Evolutionary conservation across 2,797 vertebrate genomes (phyloP), one percentile per base, ranked within the genome.

Genomic region (Clarias fuscus): DNA sequence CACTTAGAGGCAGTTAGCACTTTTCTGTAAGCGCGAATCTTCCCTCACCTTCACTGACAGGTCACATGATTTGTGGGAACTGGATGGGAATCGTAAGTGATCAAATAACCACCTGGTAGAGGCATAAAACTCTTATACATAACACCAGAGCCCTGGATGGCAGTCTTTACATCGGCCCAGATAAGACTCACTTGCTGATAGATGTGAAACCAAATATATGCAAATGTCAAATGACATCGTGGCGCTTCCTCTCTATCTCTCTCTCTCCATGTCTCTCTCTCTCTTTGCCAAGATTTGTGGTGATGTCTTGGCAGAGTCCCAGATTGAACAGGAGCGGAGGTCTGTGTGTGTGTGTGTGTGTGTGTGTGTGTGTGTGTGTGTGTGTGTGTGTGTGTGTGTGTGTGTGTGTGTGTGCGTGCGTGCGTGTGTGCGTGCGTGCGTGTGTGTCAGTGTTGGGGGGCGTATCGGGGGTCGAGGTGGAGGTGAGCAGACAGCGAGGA

Each of bases 291-390:
- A 94, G 90, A 89, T 91, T 91, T 92, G 91, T 92, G 75, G 80
- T 87, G 68, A 87, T 89, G 92, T 89, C 90, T 92, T 94, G 94
- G 95, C 94, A 90, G 89, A 37, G 86, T 79, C 92, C 93, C 94
- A 93, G 90, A 85, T 87, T 71, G 68, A 77, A 85, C 86, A 83
- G 84, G 87, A 89, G 79, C 58, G 83, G 75, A 83, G 61, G 72
- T 56, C 30, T 61, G 65, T 40, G 65, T 84, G 30, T 70, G 48
- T 84, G 73, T 64, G 77, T 80, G 62, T 76, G 72, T 33, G 33
- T 33, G 33, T 33, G 33, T 65, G 62, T 43, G 40, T 7, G 40
- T 82, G 79, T 61, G 70, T 78, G 64, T 68, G 70, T 86, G 82
- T 7, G 78, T 33, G 73, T 67, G 27, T 90, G 90, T 43, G 91